These are phyloP conservation scores for Oenanthe melanoleuca DNA, from an alignment of 2,113 vertebrate genomes.

Conservation along the genomic window DNA sequence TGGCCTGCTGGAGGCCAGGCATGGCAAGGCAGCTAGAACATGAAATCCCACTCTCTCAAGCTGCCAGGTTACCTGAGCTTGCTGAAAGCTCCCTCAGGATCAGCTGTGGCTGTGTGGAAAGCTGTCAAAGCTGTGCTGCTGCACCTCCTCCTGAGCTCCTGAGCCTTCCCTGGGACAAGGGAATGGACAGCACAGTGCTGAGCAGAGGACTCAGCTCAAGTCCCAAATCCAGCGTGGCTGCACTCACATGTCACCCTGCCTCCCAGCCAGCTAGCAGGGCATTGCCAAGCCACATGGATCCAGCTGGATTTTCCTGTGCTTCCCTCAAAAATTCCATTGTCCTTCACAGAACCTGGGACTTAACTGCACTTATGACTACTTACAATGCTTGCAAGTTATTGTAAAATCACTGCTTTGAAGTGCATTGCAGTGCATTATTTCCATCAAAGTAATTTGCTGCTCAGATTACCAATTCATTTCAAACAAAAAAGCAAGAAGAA, in stretches of 20 bases:
- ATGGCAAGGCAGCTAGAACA: background rate
- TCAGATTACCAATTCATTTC: background rate
- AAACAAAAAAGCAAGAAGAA: background rate
- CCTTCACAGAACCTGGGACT: background rate
- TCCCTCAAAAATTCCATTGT: background rate
- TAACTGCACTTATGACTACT: background rate
- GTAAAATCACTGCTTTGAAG: background rate
- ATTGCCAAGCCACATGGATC: background rate
- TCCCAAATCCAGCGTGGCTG: background rate
- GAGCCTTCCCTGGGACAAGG: background rate
- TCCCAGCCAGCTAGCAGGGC: background rate
- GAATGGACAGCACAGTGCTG: rapidly evolving
- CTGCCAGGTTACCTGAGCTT: background rate
- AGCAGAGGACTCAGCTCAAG: background rate
- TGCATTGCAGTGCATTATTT: background rate
- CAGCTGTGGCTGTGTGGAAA: rapidly evolving
- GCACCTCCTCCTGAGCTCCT: background rate
- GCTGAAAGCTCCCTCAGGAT: background rate
- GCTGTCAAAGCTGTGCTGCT: background rate
- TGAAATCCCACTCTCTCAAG: background rate
- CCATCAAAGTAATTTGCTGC: background rate
- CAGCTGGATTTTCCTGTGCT: background rate
- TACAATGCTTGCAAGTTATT: background rate
- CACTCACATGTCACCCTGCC: rapidly evolving
- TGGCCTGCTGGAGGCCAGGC: background rate